Base-by-base conservation (phyloP, 1,140 invertebrate genomes). In the Neodiprion lecontei region DNA sequence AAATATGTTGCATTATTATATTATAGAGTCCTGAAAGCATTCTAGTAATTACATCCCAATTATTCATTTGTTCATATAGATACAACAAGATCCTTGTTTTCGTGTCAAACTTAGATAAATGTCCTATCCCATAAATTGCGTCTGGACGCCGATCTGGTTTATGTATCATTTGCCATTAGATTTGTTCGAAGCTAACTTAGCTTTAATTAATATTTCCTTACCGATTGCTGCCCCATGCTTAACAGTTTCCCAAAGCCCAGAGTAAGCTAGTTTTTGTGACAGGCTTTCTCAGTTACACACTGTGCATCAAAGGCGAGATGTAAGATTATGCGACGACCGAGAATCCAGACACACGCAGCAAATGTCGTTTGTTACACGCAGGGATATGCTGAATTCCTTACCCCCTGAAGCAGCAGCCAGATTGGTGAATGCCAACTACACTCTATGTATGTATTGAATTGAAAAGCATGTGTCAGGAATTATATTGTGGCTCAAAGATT, bases 201-300 rank as follows among this genome's bases (percentile, higher is more conserved):
- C 28, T 40, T 40, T 40, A 5, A 40, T 40, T 40, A 40, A 4
- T 40, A 40, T 40, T 40, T 4, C 28, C 28, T 5, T 3, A 40
- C 28, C 28, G 2, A 40, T 40, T 5, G 2, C 28, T 40, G 28
- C 28, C 48, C 48, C 70, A 10, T 72, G 14, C 40, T 12, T 12
- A 40, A 28, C 21, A 65, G 40, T 68, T 49, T 40, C 70, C 67
- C 17, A 61, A 48, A 61, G n/a, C 53, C 53, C 53, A 61, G n/a
- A 61, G 53, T 61, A 86, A 79, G 87, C 86, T 87, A 88, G 86
- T 85, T 83, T 83, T 85, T 80, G 81, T 79, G 77, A 76, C 86
- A 90, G 94, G 88, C 88, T 96, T 78, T 92, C 93, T 7, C 92
- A 95, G 86, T 86, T 96, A 74, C 94, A 93, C 78, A 91, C 89